These are phyloP conservation scores for Phoxinus phoxinus DNA, from an alignment of 2,113 vertebrate species.

Conservation along the genomic window DNA sequence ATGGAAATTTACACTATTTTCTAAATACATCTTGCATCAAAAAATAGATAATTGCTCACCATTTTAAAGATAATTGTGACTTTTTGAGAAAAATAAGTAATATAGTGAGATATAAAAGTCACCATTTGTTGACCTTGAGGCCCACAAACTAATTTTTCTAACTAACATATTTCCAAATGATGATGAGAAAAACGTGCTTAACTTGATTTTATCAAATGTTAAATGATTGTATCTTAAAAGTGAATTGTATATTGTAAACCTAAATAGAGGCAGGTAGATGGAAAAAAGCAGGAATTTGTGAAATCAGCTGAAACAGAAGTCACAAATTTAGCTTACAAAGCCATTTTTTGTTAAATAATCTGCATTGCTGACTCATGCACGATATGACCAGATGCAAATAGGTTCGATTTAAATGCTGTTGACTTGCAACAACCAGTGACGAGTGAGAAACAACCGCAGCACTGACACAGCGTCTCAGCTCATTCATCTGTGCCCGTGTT, in stretches of 20 bases:
- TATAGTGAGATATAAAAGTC: too few relatives aligned
- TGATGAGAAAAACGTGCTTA: not conserved
- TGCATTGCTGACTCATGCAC: not conserved
- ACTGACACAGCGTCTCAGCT: slow-evolving; percentile 55
- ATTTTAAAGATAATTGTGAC: too few relatives aligned
- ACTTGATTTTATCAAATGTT: not conserved
- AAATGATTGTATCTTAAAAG: not conserved
- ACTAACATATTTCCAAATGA: not conserved
- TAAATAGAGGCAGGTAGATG: not conserved
- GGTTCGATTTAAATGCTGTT: not conserved
- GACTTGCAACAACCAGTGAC: slow-evolving; percentile 29
- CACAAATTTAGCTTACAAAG: too few relatives aligned
- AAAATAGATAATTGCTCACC: too few relatives aligned
- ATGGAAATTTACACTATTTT: not conserved
- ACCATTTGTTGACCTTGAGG: not conserved
- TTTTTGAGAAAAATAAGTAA: too few relatives aligned
- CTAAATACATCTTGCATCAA: not conserved
- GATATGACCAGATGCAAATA: not conserved
- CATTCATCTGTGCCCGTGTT: slow-evolving; percentile 48
- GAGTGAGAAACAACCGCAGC: not conserved
- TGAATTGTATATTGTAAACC: not conserved
- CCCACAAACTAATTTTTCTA: not conserved
- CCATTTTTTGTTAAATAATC: not conserved
- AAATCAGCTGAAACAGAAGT: too few relatives aligned
- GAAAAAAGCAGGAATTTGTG: not conserved